These are phyloP conservation scores for Drosophila cracens DNA, from an alignment of 2,888 invertebrate genomes.

Conservation along the genomic window DNA sequence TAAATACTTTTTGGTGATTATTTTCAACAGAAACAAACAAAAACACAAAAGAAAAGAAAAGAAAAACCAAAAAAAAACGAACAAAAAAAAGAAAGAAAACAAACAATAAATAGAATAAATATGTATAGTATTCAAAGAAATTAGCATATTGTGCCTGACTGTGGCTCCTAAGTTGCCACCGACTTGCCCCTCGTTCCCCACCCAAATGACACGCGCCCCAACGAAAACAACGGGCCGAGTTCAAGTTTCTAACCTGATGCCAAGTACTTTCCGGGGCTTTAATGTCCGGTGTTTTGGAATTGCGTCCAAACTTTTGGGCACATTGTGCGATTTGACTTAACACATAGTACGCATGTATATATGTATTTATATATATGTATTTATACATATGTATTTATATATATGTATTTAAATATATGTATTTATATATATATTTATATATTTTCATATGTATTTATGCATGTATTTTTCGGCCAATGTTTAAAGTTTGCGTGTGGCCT, in stretches of 20 bases:
- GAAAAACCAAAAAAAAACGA: constrained; percentile 25
- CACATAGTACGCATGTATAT: not conserved
- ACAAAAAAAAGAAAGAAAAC: constrained; percentile 41
- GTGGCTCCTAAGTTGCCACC: not conserved
- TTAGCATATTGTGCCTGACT: constrained; percentile 68
- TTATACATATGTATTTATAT: not conserved
- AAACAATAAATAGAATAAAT: constrained; percentile 78
- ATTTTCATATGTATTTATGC: constrained; percentile 3
- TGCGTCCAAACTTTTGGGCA: constrained; percentile 48
- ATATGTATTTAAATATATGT: not conserved
- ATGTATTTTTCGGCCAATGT: constrained; percentile 50
- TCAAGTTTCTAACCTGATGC: constrained; percentile 56
- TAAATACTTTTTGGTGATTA: constrained; percentile 68
- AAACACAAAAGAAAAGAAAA: constrained; percentile 24
- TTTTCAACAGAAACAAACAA: constrained; percentile 38
- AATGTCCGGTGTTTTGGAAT: constrained; percentile 66
- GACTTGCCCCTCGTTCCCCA: not conserved
- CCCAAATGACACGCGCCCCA: not conserved
- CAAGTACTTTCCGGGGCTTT: constrained; percentile 67
- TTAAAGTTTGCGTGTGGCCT: constrained; percentile 67
- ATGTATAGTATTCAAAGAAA: constrained; percentile 69
- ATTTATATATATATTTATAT: not conserved
- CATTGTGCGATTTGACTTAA: constrained; percentile 61
- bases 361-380: not conserved
- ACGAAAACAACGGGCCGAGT: not conserved